A percentile compares a stretch with the other conserved stretches of the same genome.
phyloP scores from a whole-genome alignment of 2,113 vertebrate species.

The Lophura nycthemera region DNA sequence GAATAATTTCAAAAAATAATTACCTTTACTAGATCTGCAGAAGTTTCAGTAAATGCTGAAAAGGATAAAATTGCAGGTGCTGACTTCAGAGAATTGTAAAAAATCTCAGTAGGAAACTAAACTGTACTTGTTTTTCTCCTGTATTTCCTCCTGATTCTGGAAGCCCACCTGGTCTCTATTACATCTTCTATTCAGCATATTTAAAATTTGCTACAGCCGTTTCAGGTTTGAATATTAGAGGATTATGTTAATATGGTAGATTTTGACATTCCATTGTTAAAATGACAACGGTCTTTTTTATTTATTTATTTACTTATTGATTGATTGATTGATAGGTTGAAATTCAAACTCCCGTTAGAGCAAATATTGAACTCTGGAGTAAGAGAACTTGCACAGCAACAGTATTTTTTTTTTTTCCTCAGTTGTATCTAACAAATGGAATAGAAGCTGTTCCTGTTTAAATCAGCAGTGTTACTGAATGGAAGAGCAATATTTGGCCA shows the following conservation, averaged over 20 bases:
- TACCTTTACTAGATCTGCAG: slow-evolving; percentile 15
- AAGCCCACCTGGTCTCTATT: slow-evolving; percentile 44
- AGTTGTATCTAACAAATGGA: not conserved
- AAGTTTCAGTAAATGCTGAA: slow-evolving; percentile 60
- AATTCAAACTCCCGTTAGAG: slow-evolving; percentile 12
- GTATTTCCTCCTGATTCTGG: slow-evolving; percentile 38
- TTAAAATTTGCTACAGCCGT: slow-evolving; percentile 28
- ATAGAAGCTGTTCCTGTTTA: not conserved
- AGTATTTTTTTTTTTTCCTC: not conserved
- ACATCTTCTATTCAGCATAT: slow-evolving; percentile 37
- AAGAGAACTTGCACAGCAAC: not conserved
- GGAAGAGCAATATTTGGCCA: slow-evolving; percentile 44
- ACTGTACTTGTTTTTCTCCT: slow-evolving; percentile 23
- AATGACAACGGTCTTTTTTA: not conserved
- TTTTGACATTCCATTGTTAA: slow-evolving; percentile 50
- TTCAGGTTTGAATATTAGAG: slow-evolving; percentile 43
- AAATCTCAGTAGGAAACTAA: slow-evolving; percentile 38
- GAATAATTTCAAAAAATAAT: slow-evolving; percentile 39
- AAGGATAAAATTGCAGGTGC: slow-evolving; percentile 56
- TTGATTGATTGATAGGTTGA: not conserved
- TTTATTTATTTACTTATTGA: not conserved
- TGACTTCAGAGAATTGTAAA: slow-evolving; percentile 47
- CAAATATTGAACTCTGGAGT: not conserved
- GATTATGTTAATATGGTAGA: slow-evolving; percentile 22
- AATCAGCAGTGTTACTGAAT: not conserved